Conservation (phyloP, 1,140 invertebrate species). For the Drosophila carrolli region DNA sequence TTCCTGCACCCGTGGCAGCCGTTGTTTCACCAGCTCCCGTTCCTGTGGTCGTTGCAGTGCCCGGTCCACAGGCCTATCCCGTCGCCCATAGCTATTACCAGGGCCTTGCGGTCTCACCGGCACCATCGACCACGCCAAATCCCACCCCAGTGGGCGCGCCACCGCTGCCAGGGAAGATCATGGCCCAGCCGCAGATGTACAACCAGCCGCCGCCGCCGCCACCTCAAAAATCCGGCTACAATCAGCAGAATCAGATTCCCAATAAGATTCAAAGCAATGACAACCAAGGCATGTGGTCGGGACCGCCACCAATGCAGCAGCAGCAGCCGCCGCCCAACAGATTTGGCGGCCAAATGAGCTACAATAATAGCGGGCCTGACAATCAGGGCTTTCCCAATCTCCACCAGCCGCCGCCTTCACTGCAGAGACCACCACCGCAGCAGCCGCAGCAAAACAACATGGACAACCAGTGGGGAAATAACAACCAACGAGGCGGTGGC, state of each 20-base stretch:
- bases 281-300: conserved; percentile 15
- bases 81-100: conserved; percentile 17
- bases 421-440: conserved; percentile 19
- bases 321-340: conserved; percentile 6
- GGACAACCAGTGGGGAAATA: conserved; percentile 32
- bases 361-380: conserved; percentile 11
- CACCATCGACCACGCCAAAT: conserved; percentile 24
- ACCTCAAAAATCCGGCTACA: conserved; percentile 44
- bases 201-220: conserved; percentile 85
- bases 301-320: conserved; percentile 19
- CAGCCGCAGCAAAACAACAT: conserved; percentile 12
- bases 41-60: conserved; percentile 1
- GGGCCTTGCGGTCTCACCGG: conserved; percentile 26
- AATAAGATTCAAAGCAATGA: background rate
- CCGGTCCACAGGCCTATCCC: conserved; percentile 47
- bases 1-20: conserved; percentile 8
- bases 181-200: conserved; percentile 76
- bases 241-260: conserved; percentile 1
- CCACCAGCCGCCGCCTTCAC: conserved; percentile 57
- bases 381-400: conserved; percentile 54
- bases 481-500: conserved; percentile 12
- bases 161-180: conserved; percentile 58
- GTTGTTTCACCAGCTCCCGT: conserved; percentile 5
- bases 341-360: conserved; percentile 40
- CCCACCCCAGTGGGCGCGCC: background rate